Evolutionary conservation across 2,113 vertebrate genomes (phyloP).

Genomic region (Cyphomyrus plagiostoma): DNA sequence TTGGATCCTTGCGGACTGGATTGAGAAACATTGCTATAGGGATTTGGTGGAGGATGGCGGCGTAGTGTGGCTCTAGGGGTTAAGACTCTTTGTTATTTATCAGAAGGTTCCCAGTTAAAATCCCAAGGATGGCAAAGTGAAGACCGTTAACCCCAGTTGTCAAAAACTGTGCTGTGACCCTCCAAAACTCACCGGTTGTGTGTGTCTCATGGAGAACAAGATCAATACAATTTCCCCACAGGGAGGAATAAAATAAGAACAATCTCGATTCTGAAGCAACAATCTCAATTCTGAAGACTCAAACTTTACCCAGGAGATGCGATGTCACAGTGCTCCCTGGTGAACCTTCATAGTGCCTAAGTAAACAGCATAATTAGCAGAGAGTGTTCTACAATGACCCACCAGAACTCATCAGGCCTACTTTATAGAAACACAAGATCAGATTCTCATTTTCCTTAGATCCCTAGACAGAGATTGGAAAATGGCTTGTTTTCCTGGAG

Average conservation of each 20-base stretch:
- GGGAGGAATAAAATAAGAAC: background rate
- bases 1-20: background rate
- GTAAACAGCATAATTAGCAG: background rate
- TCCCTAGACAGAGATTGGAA: background rate
- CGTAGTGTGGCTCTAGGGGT: background rate
- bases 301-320: background rate
- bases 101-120: background rate
- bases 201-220: background rate
- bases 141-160: background rate
- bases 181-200: background rate
- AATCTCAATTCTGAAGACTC: slow-evolving; percentile 2
- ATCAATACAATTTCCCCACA: background rate
- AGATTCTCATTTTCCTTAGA: background rate
- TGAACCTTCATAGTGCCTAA: background rate
- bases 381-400: background rate
- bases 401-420: background rate
- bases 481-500: background rate
- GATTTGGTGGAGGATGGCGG: background rate
- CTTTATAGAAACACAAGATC: background rate
- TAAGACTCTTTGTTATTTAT: background rate
- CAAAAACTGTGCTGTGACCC: background rate
- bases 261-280: background rate
- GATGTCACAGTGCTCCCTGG: background rate
- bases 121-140: background rate
- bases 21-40: background rate